Evolutionary conservation across 2,888 invertebrate species (phyloP), one percentile per base, ranked within the genome.

Genomic region (Aphidoletes aphidimyza): DNA sequence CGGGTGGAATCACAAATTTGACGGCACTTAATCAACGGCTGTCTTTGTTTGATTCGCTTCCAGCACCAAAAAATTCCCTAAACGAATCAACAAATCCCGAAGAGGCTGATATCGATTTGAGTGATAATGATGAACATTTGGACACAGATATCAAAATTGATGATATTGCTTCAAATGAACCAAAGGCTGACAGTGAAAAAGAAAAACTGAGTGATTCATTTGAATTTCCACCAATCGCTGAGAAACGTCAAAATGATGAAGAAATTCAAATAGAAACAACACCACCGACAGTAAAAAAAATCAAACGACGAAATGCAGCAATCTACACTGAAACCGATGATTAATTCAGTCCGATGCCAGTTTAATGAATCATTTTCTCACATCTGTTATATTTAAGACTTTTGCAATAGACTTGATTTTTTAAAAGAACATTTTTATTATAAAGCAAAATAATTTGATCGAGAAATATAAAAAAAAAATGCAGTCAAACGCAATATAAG

Each of bases 241-340:
- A 84, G 36, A 54, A 42, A 19, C 22, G 84, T 0, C 22, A 49
- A 36, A 54, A 19, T 37, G 5, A 30, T 22, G 84, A 39, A 9
- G 39, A 34, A 30, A 69, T 59, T 26, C 39, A 69, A 39, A 22
- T 39, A 14, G 49, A 37, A 30, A 19, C 45, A 19, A 14, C 39
- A 6, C 22, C 22, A 26, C 39, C 37, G 1, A 22, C 30, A 22
- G n/a, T 26, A 17, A 90, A 89, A 85, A 89, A 89, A 69, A 88
- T 90, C n/a, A 90, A 89, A 85, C 87, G 90, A 47, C 86, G 90
- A 81, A 90, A 90, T 86, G 88, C 89, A 85, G 86, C 87, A 81
- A 88, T 89, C 22, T 90, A 90, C 86, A 87, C 87, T 69, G 83
- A 69, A 69, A 69, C 69, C 1, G 69, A 69, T 1, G 69, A 69